These are phyloP conservation scores for Tachina fera DNA, from an alignment of 2,888 invertebrate species.

Conservation along the genomic window DNA sequence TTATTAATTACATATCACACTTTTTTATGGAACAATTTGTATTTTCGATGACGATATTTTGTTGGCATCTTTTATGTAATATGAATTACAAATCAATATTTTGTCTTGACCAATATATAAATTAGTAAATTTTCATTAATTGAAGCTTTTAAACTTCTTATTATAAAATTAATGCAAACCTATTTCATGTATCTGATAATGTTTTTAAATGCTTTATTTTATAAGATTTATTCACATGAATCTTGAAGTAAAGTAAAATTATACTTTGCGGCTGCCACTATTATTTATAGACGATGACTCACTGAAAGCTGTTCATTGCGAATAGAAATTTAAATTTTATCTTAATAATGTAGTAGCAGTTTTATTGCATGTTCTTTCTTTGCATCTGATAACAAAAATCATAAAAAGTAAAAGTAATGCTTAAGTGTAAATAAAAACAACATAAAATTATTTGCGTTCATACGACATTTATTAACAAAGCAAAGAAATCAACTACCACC, in stretches of 20 bases:
- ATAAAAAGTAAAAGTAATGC: slow-evolving; percentile 47
- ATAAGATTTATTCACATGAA: no score
- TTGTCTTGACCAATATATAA: no score
- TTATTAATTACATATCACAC: no score
- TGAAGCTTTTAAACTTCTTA: no score
- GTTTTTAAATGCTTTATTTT: no score
- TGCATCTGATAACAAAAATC: slow-evolving; percentile 60
- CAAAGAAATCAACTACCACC: slow-evolving; percentile 55
- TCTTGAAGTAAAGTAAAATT: not conserved
- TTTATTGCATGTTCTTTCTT: slow-evolving; percentile 26
- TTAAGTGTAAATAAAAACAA: not conserved
- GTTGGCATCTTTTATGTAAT: no score
- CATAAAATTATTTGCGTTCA: slow-evolving; percentile 27
- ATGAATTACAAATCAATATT: no score
- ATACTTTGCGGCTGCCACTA: not conserved
- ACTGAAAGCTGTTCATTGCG: not conserved
- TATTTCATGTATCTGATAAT: no score
- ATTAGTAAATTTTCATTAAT: no score
- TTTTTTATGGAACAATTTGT: no score
- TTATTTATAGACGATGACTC: slow-evolving; percentile 43
- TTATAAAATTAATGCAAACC: no score
- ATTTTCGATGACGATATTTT: no score
- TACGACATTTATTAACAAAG: slow-evolving; percentile 26
- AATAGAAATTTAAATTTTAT: slow-evolving; percentile 1
- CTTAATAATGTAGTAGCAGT: slow-evolving; percentile 35